phyloP scores from a whole-genome alignment of 2,888 invertebrate species.

The Thecocarcelia acutangulata region DNA sequence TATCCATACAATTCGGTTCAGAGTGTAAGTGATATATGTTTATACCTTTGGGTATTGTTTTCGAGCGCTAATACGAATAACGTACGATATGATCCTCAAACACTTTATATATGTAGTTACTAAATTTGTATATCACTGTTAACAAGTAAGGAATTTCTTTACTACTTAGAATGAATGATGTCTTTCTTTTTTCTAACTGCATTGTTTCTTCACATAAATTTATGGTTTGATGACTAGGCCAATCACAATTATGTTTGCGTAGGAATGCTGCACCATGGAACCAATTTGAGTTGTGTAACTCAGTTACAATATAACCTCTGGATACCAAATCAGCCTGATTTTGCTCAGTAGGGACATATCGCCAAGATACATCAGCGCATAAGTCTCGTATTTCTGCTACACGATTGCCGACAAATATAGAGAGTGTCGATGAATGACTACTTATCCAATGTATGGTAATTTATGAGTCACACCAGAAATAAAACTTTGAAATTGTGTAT shows the following conservation, averaged over 20 bases:
- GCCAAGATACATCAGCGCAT: conserved; percentile 43
- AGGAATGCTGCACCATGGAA: conserved; percentile 15
- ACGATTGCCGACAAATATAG: conserved; percentile 65
- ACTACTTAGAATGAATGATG: background rate
- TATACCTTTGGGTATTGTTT: background rate
- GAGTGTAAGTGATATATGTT: background rate
- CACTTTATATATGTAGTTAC: conserved; percentile 11
- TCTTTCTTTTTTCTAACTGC: conserved; percentile 17
- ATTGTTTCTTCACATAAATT: conserved; percentile 5
- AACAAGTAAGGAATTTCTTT: background rate
- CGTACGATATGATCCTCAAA: background rate
- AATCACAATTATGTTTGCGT: background rate
- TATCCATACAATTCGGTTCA: conserved; percentile 3
- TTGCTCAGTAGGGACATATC: conserved; percentile 55
- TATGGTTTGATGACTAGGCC: background rate
- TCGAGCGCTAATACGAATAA: background rate
- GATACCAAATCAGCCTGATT: conserved; percentile 67
- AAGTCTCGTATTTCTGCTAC: conserved; percentile 57
- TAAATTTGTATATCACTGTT: background rate
- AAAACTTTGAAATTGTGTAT: background rate
- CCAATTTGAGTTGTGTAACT: conserved; percentile 18
- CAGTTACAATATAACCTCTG: conserved; percentile 13
- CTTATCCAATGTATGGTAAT: conserved; percentile 63
- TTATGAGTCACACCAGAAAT: conserved; percentile 63
- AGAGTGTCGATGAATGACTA: conserved; percentile 41